Base-by-base conservation (phyloP, 2,113 vertebrate species). In the Pagrus major region DNA sequence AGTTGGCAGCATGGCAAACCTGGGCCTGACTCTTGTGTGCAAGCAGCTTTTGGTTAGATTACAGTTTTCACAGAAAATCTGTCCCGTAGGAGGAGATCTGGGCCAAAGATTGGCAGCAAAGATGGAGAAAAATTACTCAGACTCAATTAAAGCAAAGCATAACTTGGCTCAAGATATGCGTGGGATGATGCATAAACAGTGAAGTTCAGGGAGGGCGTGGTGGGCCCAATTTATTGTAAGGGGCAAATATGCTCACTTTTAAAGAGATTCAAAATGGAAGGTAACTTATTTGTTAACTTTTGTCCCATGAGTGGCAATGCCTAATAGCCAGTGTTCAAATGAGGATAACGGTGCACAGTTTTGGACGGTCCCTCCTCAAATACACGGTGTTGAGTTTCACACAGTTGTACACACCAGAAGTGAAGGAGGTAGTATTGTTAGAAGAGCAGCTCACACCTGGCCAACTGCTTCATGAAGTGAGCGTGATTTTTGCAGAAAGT, bases 51-150 rank as follows among this genome's bases (percentile, higher is more conserved):
- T 55, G 54, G 72, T 83, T 76, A 71, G 44, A 80, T 83, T 60
- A 80, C 47, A 72, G 75, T 65, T 86, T 84, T 63, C 39, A 80
- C 72, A 73, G 75, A 76, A 76, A 86, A 84, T 70, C 71, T 87
- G 82, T 85, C 80, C 21, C 25, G 77, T 77, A 75, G 86, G 86
- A 91, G 79, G 83, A 86, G 79, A 85, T 67, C 72, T 75, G 68
- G 74, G 77, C 51, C 71, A 68, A 77, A 86, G 86, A 84, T 69
- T 81, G 63, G 76, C 79, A 49, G 67, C 63, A 81, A n/a, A 87
- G 78, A 87, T 46, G 80, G 80, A 84, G 73, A 74, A 74, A 46
- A 70, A 84, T 81, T 56, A 78, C 78, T 80, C 65, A 81, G 27
- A 81, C 68, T 82, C 74, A 74, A 12, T 85, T 80, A 87, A 69